A percentile compares a stretch with the other conserved stretches of the same genome.
Conservation (phyloP, 1,140 invertebrate genomes). For the Holcopasites calliopsidis region DNA sequence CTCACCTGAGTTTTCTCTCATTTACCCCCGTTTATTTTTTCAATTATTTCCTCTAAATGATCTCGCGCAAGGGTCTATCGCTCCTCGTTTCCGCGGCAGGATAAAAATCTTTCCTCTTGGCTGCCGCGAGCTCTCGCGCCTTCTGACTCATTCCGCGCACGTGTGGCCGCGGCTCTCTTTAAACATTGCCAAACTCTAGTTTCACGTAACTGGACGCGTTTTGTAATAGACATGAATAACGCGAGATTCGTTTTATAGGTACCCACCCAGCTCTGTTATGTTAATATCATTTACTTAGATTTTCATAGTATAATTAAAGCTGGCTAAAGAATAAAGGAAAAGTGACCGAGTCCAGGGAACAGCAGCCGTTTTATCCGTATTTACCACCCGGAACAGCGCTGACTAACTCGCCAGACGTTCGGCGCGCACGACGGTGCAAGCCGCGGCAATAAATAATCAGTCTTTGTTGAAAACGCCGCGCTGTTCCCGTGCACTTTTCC, state of each 20-base stretch:
- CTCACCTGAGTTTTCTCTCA: too few species aligned
- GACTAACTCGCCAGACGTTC: constrained; percentile 3
- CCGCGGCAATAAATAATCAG: background rate
- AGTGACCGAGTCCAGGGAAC: too few species aligned
- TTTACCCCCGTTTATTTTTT: background rate
- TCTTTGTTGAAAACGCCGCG: constrained; percentile 14
- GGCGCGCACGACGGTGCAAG: background rate
- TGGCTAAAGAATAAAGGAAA: too few species aligned
- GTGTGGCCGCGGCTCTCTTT: background rate
- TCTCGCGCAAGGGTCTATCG: background rate
- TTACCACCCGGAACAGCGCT: background rate
- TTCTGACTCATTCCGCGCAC: constrained; percentile 13
- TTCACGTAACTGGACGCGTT: background rate
- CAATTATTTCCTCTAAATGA: background rate
- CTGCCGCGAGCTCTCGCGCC: background rate
- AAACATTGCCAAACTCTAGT: background rate
- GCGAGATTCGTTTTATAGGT: too few species aligned
- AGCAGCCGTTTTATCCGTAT: too few species aligned
- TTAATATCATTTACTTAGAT: background rate
- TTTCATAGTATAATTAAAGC: too few species aligned
- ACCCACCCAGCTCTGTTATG: too few species aligned
- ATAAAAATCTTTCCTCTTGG: constrained; percentile 11
- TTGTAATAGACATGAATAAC: too few species aligned
- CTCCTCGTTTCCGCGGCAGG: background rate
- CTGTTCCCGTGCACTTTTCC: background rate